Conservation (phyloP, 2,113 vertebrate species). For the Condylura cristata region DNA sequence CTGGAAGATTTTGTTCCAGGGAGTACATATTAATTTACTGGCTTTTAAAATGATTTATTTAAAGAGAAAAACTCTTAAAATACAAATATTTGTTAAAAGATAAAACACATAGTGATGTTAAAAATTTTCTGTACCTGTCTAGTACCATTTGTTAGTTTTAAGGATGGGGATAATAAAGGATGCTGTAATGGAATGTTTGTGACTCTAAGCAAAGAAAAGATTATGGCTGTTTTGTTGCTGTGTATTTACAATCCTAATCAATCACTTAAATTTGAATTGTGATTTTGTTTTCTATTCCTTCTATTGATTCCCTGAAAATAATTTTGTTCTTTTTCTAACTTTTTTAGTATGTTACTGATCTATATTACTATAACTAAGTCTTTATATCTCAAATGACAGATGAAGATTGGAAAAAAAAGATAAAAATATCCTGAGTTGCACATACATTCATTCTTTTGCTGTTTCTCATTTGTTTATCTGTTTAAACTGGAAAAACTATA, state of each 20-base stretch:
- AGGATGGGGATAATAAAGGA: background rate
- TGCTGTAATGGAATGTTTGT: background rate
- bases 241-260: constrained; percentile 27
- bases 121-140: background rate
- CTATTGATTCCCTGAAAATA: background rate
- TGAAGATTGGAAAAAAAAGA: constrained; percentile 6
- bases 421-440: background rate
- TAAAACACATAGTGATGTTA: background rate
- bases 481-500: background rate
- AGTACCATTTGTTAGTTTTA: background rate
- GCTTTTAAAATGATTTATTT: constrained; percentile 61
- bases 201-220: background rate
- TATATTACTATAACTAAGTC: background rate
- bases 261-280: background rate
- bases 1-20: constrained; percentile 67
- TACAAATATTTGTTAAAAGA: constrained; percentile 37
- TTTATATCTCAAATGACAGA: background rate
- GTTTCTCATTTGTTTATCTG: background rate
- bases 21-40: constrained; percentile 75
- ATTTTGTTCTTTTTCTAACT: background rate
- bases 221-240: background rate
- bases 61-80: constrained; percentile 50
- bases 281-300: background rate
- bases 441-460: background rate
- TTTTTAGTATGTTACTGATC: background rate